A percentile compares a stretch with the other conserved stretches of the same genome.
phyloP scores from a whole-genome alignment of 2,113 vertebrate genomes.

The Anthoscopus minutus region DNA sequence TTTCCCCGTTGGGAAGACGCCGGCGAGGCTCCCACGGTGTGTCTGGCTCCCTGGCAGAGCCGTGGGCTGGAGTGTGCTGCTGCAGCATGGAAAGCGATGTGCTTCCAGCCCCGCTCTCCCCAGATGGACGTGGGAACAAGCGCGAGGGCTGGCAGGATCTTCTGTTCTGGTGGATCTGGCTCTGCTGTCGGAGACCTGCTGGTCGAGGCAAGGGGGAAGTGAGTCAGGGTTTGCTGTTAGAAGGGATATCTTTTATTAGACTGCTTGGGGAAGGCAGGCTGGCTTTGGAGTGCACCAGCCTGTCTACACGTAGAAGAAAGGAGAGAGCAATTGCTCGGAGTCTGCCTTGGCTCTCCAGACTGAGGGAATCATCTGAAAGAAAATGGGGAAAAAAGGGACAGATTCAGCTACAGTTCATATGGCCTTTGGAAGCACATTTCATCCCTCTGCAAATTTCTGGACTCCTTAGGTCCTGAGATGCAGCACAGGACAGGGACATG shows the following conservation, averaged over 20 bases:
- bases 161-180: neutral
- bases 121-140: neutral
- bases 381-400: rapidly evolving
- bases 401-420: neutral
- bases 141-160: neutral
- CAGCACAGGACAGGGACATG: neutral
- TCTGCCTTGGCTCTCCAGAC: neutral
- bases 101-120: neutral
- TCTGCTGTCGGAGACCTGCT: neutral
- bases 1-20: neutral
- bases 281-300: neutral
- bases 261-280: neutral
- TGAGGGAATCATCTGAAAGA: neutral
- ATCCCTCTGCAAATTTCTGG: neutral
- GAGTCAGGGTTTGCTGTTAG: slow-evolving; percentile 44
- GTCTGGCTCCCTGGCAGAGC: neutral
- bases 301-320: neutral
- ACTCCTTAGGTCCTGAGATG: neutral
- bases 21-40: rapidly evolving
- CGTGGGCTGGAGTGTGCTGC: neutral
- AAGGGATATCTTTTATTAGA: slow-evolving; percentile 44
- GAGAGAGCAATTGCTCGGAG: neutral
- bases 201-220: slow-evolving; percentile 16
- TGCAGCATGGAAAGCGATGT: neutral
- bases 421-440: neutral